These are phyloP conservation scores for Pemphredon lugubris DNA, from an alignment of 2,888 invertebrate genomes.

Conservation along the genomic window DNA sequence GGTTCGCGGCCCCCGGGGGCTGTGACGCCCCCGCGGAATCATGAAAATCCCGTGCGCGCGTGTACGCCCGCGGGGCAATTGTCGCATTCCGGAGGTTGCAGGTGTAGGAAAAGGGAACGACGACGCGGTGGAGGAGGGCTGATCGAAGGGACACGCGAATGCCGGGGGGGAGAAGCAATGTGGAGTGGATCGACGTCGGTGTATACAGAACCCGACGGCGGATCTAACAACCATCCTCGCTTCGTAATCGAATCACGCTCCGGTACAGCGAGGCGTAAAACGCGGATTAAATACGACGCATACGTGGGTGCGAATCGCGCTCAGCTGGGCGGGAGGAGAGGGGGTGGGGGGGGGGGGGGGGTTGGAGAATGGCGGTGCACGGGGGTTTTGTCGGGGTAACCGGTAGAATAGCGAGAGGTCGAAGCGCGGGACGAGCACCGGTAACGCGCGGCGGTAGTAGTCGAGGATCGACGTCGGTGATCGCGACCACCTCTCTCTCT, in stretches of 20 bases:
- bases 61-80: constrained; percentile 35
- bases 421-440: background rate
- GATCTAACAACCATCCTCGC: constrained; percentile 52
- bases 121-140: constrained; percentile 3
- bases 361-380: constrained; percentile 9
- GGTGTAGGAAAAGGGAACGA: constrained; percentile 6
- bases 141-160: background rate
- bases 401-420: no score
- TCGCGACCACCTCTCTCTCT: constrained; percentile 1
- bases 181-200: constrained; percentile 45
- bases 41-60: constrained; percentile 10
- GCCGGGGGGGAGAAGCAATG: constrained; percentile 6
- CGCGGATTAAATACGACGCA: constrained; percentile 70
- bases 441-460: background rate
- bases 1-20: no score
- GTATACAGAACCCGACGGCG: constrained; percentile 53
- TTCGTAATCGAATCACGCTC: constrained; percentile 70
- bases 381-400: no score
- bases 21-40: no score
- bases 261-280: constrained; percentile 65
- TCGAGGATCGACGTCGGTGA: background rate
- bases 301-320: constrained; percentile 53
- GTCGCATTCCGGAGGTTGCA: constrained; percentile 29
- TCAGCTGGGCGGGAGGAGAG: constrained; percentile 13
- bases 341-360: constrained; percentile 1